Conservation (phyloP, 2,888 invertebrate genomes). For the Metopia argyrocephala region DNA sequence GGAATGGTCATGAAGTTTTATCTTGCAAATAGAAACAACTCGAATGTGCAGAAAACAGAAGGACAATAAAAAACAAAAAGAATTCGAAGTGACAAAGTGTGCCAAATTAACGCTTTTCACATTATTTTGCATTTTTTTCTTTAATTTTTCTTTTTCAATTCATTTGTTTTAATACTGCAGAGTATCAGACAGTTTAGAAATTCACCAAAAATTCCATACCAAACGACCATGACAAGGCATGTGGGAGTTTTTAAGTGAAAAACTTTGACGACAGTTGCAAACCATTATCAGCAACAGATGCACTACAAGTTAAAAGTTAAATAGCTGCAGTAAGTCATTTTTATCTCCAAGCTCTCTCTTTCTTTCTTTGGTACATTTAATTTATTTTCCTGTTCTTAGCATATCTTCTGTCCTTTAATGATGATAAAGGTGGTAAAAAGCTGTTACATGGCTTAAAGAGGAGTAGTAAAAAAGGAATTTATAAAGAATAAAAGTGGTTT, state of each 20-base stretch:
- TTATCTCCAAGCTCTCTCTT: background rate
- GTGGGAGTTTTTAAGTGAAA: slow-evolving; percentile 48
- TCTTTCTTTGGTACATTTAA: background rate
- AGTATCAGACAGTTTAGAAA: slow-evolving; percentile 52
- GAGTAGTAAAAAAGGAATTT: slow-evolving; percentile 9
- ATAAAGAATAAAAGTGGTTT: slow-evolving; percentile 12
- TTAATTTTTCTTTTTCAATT: background rate
- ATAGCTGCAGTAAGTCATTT: slow-evolving; percentile 60
- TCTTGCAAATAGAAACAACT: slow-evolving; percentile 28
- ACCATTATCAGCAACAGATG: slow-evolving; percentile 63
- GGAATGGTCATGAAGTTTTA: slow-evolving; percentile 56
- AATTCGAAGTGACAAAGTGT: slow-evolving; percentile 63
- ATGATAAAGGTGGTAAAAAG: slow-evolving; percentile 56
- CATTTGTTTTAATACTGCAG: slow-evolving; percentile 46
- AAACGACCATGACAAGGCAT: slow-evolving; percentile 16
- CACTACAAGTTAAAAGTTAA: slow-evolving; percentile 61
- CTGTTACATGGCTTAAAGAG: slow-evolving; percentile 14
- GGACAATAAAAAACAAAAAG: background rate
- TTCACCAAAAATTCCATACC: slow-evolving; percentile 22
- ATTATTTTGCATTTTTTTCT: slow-evolving; percentile 38
- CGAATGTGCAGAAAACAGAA: slow-evolving; percentile 11
- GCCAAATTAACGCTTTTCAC: slow-evolving; percentile 64
- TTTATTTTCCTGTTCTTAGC: background rate
- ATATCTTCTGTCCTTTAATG: slow-evolving; percentile 40
- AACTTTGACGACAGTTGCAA: slow-evolving; percentile 61